Evolutionary conservation across 2,797 vertebrate genomes (phyloP).

Genomic region (Thaleichthys pacificus): DNA sequence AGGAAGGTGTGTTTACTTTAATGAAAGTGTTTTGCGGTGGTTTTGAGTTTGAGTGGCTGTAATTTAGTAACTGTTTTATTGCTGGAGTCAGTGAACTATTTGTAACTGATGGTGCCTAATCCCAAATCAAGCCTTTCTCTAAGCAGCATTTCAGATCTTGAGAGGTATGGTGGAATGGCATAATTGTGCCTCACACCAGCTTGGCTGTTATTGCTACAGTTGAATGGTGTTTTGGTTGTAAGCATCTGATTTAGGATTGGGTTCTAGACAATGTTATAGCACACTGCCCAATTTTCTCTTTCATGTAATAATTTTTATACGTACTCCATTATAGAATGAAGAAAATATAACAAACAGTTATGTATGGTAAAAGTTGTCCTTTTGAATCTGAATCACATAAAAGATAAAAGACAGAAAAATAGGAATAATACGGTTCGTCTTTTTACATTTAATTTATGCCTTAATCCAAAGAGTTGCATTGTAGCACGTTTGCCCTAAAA

Average conservation of each 20-base stretch:
- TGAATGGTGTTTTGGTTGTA: background rate
- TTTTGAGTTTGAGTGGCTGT: background rate
- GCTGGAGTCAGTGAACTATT: background rate
- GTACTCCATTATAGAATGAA: too few species aligned
- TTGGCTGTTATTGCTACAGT: background rate
- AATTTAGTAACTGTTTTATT: background rate
- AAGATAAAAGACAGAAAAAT: too few species aligned
- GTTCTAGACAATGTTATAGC: background rate
- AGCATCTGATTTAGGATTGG: background rate
- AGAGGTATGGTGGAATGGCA: background rate
- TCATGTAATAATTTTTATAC: too few species aligned
- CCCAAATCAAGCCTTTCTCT: background rate
- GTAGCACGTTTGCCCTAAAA: background rate
- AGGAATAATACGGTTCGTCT: background rate
- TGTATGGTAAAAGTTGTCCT: too few species aligned
- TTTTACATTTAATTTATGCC: conserved; percentile 33
- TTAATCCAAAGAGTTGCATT: conserved; percentile 43
- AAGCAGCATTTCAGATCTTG: background rate
- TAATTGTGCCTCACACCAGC: too few species aligned
- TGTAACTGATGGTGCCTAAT: background rate
- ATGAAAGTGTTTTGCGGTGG: background rate
- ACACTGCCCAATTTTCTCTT: background rate
- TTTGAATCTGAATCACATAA: too few species aligned
- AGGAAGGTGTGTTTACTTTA: background rate
- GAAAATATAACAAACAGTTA: too few species aligned